phyloP scores from a whole-genome alignment of 2,113 vertebrate genomes.

The Lutjanus erythropterus region DNA sequence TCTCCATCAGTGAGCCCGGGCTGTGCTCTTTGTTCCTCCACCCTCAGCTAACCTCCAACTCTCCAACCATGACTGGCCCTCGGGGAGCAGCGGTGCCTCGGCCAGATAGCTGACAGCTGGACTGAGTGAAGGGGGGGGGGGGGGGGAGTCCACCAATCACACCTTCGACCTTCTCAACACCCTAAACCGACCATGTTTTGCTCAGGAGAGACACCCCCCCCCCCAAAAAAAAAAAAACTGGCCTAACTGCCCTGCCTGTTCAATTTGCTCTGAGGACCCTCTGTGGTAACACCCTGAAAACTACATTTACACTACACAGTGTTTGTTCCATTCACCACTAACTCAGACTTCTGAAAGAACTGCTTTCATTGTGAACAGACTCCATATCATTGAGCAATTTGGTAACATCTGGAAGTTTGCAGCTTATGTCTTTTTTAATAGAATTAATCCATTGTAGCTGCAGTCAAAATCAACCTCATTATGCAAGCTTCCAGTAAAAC shows the following conservation, averaged over 20 bases:
- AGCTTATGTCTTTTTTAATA: background rate
- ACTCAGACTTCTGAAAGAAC: background rate
- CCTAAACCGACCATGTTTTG: background rate
- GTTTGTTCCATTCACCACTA: background rate
- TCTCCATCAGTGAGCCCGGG: background rate
- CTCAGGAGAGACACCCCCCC: background rate
- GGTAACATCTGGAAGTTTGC: background rate
- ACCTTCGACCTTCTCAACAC: conserved; percentile 11
- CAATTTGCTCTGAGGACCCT: conserved; percentile 29
- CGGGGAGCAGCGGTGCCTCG: background rate
- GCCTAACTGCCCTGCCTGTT: conserved; percentile 10
- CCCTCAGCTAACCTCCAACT: conserved; percentile 12
- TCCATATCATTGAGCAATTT: background rate
- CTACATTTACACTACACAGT: conserved; percentile 7
- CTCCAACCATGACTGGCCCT: conserved; percentile 3
- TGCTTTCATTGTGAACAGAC: background rate
- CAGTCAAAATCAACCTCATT: background rate
- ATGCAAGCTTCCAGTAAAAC: background rate
- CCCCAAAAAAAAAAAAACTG: too few relatives aligned
- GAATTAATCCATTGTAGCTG: background rate
- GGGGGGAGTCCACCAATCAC: conserved; percentile 28
- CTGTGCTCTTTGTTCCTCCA: conserved; percentile 11
- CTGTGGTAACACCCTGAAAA: conserved; percentile 5
- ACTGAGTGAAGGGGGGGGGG: conserved; percentile 26
- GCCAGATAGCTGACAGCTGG: conserved; percentile 42